Percentiles rank a stretch among this genome's conserved stretches.
These are phyloP conservation scores for Amazona vittata DNA, from an alignment of 2,113 vertebrate species.

Conservation along the genomic window DNA sequence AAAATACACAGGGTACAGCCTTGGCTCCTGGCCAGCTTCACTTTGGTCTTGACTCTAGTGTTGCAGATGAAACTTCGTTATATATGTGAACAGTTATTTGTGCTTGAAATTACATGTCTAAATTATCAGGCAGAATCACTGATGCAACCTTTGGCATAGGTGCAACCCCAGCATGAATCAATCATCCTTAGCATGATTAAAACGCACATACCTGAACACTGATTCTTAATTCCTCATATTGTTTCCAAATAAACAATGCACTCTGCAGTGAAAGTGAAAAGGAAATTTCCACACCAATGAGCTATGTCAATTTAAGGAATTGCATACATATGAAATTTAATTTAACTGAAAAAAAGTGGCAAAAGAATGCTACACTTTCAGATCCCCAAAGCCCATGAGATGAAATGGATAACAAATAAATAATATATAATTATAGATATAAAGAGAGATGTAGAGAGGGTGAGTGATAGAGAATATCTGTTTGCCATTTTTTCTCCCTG, in stretches of 20 bases:
- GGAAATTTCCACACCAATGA: slow-evolving; percentile 15
- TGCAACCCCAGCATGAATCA: not conserved
- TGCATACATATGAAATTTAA: slow-evolving; percentile 35
- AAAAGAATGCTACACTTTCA: not conserved
- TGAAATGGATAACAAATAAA: not conserved
- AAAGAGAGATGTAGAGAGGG: not conserved
- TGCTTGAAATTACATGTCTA: not conserved
- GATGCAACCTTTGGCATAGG: not conserved
- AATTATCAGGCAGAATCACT: slow-evolving; percentile 1
- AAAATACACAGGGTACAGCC: slow-evolving; percentile 25
- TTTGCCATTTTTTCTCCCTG: not conserved
- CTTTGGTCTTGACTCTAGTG: not conserved
- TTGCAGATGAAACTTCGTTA: slow-evolving; percentile 12
- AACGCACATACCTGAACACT: not conserved
- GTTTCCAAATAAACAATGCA: slow-evolving; percentile 15
- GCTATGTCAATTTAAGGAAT: slow-evolving; percentile 44
- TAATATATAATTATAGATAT: not conserved
- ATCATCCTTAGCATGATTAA: not conserved
- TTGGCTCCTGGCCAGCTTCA: not conserved
- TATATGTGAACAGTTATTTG: not conserved
- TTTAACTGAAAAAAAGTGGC: slow-evolving; percentile 33
- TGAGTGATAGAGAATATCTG: not conserved
- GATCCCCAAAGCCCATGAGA: not conserved
- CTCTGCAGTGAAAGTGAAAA: not conserved
- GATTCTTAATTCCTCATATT: slow-evolving; percentile 8